phyloP scores from a whole-genome alignment of 2,113 vertebrate species.

The Dipodomys ordii region DNA sequence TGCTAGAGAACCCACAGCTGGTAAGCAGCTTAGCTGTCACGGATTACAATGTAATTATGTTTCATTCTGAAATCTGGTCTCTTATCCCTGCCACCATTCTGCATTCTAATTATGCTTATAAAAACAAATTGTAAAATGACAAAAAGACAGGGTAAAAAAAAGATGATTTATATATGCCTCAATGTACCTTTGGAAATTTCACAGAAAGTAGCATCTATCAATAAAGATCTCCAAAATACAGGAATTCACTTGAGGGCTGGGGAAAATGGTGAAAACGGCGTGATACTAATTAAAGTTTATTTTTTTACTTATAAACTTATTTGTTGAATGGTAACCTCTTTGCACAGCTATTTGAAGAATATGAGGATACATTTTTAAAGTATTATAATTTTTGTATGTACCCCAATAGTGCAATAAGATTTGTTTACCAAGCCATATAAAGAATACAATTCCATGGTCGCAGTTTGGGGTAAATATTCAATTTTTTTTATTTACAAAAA shows the following conservation, averaged over 20 bases:
- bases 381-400: background rate
- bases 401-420: background rate
- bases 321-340: no score
- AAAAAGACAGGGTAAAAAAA: background rate
- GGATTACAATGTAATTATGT: background rate
- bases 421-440: background rate
- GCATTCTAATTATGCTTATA: background rate
- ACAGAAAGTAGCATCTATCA: background rate
- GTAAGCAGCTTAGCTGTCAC: background rate
- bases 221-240: background rate
- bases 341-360: no score
- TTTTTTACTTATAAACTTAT: no score
- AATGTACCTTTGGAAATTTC: background rate
- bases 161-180: background rate
- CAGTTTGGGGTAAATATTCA: background rate
- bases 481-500: background rate
- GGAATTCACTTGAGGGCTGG: background rate
- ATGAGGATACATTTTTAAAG: no score
- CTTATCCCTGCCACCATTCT: background rate
- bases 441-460: background rate
- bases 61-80: conserved; percentile 32
- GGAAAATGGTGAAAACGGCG: no score
- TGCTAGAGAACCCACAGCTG: conserved; percentile 6
- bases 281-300: no score
- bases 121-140: background rate